Conservation (phyloP, 2,888 invertebrate genomes). For the Hirtodrosophila duncani region DNA sequence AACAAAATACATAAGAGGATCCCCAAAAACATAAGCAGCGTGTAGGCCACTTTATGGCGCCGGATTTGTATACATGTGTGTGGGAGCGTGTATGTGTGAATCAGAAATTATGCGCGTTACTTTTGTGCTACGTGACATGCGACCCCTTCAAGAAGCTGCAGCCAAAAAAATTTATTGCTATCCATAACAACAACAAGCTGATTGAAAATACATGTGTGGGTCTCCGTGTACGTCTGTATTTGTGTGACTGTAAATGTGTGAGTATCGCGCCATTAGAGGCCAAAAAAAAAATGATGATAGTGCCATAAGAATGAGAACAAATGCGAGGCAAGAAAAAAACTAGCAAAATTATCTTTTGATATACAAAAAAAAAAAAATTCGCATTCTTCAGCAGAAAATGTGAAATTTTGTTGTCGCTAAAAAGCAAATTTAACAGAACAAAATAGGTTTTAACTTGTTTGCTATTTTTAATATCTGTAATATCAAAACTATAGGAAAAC, state of each 20-base stretch:
- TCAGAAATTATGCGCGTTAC: conserved; percentile 43
- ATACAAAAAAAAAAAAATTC: too few species aligned
- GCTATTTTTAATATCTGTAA: too few species aligned
- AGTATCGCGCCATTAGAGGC: conserved; percentile 29
- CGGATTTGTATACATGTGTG: neutral
- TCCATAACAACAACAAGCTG: conserved; percentile 40
- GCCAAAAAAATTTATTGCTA: conserved; percentile 47
- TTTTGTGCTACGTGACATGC: conserved; percentile 31
- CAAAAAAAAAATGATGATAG: conserved; percentile 51
- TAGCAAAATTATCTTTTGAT: too few species aligned
- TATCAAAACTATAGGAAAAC: too few species aligned
- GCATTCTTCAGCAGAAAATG: conserved; percentile 24
- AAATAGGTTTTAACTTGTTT: too few species aligned
- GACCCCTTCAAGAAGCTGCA: conserved; percentile 20
- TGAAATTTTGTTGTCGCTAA: too few species aligned
- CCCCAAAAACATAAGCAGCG: conserved; percentile 16
- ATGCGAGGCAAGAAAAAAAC: conserved; percentile 33
- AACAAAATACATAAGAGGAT: conserved; percentile 37
- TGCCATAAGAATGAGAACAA: conserved; percentile 46
- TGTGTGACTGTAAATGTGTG: conserved; percentile 9
- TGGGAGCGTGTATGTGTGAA: conserved; percentile 23
- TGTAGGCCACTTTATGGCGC: conserved; percentile 19
- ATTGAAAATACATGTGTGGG: conserved; percentile 50
- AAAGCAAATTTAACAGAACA: too few species aligned
- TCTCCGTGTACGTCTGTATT: conserved; percentile 3